A percentile compares a stretch with the other conserved stretches of the same genome.
These are phyloP conservation scores for Idris sp. DNA, from an alignment of 1,140 invertebrate genomes.

Conservation along the genomic window DNA sequence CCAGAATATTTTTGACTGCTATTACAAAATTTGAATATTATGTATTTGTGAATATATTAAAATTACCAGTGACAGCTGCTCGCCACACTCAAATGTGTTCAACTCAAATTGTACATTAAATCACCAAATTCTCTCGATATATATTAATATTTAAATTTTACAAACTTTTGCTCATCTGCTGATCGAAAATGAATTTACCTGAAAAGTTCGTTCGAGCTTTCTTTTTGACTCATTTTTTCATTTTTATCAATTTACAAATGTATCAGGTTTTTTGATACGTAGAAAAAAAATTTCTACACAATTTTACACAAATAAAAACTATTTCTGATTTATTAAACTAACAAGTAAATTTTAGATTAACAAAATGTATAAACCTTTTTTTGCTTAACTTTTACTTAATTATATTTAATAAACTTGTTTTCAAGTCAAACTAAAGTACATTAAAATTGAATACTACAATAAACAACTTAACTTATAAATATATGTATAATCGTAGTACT, in stretches of 20 bases:
- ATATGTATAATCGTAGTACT: too few relatives aligned
- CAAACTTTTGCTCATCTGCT: constrained; percentile 69
- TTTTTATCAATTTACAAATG: constrained; percentile 51
- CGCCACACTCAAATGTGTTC: constrained; percentile 78
- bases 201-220: too few relatives aligned
- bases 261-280: constrained; percentile 46
- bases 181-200: constrained; percentile 68
- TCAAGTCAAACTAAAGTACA: too few relatives aligned
- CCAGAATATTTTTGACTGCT: constrained; percentile 32
- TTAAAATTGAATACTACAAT: too few relatives aligned
- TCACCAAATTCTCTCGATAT: constrained; percentile 60
- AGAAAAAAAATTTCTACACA: constrained; percentile 30
- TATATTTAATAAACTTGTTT: too few relatives aligned
- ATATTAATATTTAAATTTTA: constrained; percentile 53
- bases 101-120: constrained; percentile 69
- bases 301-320: constrained; percentile 43
- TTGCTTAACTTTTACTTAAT: too few relatives aligned
- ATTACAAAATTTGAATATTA: constrained; percentile 32
- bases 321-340: neutral
- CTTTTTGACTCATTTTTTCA: constrained; percentile 35
- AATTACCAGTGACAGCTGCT: constrained; percentile 71
- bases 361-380: constrained; percentile 2
- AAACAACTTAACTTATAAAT: too few relatives aligned
- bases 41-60: constrained; percentile 36
- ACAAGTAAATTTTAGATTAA: neutral